Evolutionary conservation across 1,140 invertebrate genomes (phyloP).

Genomic region (Sesamia nonagrioides): DNA sequence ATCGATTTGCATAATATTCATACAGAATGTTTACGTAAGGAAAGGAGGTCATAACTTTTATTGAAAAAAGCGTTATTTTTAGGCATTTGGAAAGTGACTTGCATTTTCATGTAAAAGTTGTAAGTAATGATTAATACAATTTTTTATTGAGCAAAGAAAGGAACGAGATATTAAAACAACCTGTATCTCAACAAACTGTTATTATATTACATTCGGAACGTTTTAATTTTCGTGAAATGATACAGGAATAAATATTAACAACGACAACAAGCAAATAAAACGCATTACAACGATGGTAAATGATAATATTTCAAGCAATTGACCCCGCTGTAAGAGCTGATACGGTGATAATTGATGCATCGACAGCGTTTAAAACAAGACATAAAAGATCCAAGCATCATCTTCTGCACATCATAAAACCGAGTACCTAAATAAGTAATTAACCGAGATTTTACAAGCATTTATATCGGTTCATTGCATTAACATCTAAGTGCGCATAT

Average conservation of each 20-base stretch:
- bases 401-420: background rate
- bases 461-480: background rate
- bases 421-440: slow-evolving; percentile 8
- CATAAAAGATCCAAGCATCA: slow-evolving; percentile 12
- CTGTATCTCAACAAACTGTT: slow-evolving; percentile 7
- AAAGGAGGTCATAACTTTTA: slow-evolving; percentile 35
- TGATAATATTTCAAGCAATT: slow-evolving; percentile 32
- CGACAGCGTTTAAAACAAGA: background rate
- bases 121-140: background rate
- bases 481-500: too few relatives aligned
- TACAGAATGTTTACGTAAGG: slow-evolving; percentile 32
- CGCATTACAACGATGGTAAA: slow-evolving; percentile 42
- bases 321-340: slow-evolving; percentile 9
- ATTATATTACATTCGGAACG: background rate
- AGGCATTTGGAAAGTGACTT: slow-evolving; percentile 15
- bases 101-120: slow-evolving; percentile 28
- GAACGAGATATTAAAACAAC: slow-evolving; percentile 10
- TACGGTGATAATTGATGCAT: slow-evolving; percentile 5
- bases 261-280: slow-evolving; percentile 23
- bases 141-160: slow-evolving; percentile 20
- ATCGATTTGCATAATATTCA: slow-evolving; percentile 44
- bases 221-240: slow-evolving; percentile 8
- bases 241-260: slow-evolving; percentile 21
- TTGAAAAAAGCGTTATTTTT: slow-evolving; percentile 18
- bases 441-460: background rate